phyloP scores from a whole-genome alignment of 2,888 invertebrate species.

The Agonum fuliginosum region DNA sequence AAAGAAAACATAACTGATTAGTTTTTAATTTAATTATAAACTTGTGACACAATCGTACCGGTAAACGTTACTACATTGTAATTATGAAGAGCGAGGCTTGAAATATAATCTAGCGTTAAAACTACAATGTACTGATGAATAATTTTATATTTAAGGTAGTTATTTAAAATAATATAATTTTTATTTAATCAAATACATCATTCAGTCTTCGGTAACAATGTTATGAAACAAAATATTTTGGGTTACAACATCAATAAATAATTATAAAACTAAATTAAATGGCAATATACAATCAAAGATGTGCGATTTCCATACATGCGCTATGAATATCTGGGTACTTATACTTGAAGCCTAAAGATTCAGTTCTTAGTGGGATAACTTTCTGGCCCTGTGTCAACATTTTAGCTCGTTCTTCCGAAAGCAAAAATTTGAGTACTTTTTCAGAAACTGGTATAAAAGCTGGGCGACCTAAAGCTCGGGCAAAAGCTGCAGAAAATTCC shows the following conservation, averaged over 20 bases:
- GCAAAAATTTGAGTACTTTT: constrained; percentile 81
- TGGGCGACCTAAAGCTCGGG: constrained; percentile 84
- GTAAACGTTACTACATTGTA: no score
- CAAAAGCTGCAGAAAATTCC: constrained; percentile 84
- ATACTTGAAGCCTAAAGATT: constrained; percentile 87
- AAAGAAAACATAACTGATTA: no score
- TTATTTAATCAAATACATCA: not conserved
- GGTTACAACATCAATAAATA: not conserved
- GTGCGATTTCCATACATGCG: constrained; percentile 75
- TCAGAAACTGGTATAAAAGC: constrained; percentile 87
- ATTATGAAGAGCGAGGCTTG: no score
- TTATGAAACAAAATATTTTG: not conserved
- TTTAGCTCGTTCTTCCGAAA: constrained; percentile 87
- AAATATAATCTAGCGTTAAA: constrained; percentile 75
- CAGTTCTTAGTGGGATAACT: constrained; percentile 85
- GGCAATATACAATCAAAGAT: constrained; percentile 11
- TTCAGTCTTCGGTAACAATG: constrained; percentile 13
- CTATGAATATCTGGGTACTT: constrained; percentile 82
- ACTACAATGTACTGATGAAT: constrained; percentile 63
- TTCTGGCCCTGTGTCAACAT: constrained; percentile 91
- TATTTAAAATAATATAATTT: not conserved
- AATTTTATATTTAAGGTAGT: constrained; percentile 17
- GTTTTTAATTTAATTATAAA: no score
- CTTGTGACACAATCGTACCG: no score
- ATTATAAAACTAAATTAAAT: not conserved